Conservation (phyloP, 2,797 vertebrate species). For the Sebastes taczanowskii region DNA sequence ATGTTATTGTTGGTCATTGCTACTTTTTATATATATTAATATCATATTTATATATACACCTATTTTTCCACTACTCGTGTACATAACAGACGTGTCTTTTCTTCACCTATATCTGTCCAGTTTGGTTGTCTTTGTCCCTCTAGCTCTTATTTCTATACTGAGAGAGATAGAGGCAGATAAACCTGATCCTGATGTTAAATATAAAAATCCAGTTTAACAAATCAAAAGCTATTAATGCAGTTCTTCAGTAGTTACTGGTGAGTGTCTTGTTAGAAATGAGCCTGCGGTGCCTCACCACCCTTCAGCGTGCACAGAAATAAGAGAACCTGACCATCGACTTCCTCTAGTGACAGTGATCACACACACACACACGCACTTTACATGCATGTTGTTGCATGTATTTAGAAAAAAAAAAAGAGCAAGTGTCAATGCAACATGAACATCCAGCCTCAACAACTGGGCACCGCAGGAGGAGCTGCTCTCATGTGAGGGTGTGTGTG, state of each 20-base stretch:
- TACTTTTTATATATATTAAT: no score
- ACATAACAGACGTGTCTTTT: no score
- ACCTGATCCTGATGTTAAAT: not conserved
- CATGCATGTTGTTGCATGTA: not conserved
- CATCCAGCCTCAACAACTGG: not conserved
- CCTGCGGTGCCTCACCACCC: not conserved
- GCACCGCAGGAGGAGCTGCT: not conserved
- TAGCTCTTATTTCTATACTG: no score
- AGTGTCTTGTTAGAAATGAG: not conserved
- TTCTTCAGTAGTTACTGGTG: not conserved
- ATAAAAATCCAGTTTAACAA: not conserved
- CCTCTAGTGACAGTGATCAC: not conserved
- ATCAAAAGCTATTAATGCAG: not conserved
- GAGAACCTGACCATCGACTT: not conserved
- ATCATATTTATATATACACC: no score
- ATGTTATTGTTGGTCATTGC: no score
- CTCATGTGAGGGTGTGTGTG: constrained; percentile 19
- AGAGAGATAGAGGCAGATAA: no score
- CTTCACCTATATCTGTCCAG: no score
- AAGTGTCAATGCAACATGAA: not conserved
- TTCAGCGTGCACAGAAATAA: not conserved
- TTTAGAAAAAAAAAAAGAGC: not conserved
- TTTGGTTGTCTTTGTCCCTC: no score
- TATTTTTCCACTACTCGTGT: no score
- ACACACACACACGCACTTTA: no score